Evolutionary conservation across 53 echinoderm and acorn worm genomes (phyloP), one percentile per base, ranked within the genome.

Genomic region (Temnopleurus reevesii): DNA sequence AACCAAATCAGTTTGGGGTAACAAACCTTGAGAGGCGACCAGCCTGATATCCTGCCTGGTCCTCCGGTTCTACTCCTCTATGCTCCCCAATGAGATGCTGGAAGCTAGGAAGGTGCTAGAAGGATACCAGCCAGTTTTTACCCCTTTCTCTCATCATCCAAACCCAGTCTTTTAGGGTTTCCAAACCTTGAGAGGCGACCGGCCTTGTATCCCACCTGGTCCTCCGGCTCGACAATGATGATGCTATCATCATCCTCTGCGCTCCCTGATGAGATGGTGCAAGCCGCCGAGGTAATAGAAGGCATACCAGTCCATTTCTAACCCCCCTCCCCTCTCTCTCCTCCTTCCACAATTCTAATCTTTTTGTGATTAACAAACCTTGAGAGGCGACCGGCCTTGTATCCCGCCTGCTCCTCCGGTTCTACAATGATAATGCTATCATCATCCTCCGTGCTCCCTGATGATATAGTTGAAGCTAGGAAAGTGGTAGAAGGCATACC

Each of bases 401-500:
- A 87, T 8, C 88, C 88, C 21, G 3, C 35, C 23, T 87, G 88
- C 49, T 87, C 88, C 88, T 87, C 88, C 18, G 46, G 88, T 71
- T 87, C 88, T 8, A 87, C 66, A 30, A 87, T 28, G 10, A 87
- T 49, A 29, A 87, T 36, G 5, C 64, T 65, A 65, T 87, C 88
- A 61, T 86, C 86, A 45, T 86, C 86, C 53, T 87, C 88, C 5
- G 27, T 23, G 36, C 71, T 66, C n/a, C 51, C 66, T 19, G 34
- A 21, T 1, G 66, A 66, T 47, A 46, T 71, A 21, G 49, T 66
- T 30, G 66, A 66, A 12, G 46, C 46, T 0, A 47, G 45, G 2
- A 71, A 87, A n/a, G 34, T 66, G n/a, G 88, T 66, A 1, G 86
- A 86, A 2, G 86, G 41, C 59, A 86, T 60, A 8, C 45, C 61